Conservation (phyloP, 2,113 vertebrate species). For the Illadopsis cleaveri region DNA sequence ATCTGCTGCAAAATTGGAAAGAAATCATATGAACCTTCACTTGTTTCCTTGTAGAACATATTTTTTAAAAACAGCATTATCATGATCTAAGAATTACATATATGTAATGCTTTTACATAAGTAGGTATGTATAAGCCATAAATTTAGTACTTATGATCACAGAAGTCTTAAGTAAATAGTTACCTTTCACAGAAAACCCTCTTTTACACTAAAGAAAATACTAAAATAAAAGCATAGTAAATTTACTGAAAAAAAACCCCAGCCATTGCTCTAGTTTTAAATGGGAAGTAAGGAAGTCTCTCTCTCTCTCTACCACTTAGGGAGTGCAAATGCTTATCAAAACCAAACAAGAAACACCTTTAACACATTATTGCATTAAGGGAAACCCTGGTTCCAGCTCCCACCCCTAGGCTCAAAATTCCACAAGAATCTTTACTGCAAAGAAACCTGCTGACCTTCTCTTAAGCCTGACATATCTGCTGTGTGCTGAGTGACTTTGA, state of each 20-base stretch:
- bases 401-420: background rate
- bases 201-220: background rate
- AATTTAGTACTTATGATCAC: background rate
- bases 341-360: background rate
- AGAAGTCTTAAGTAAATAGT: background rate
- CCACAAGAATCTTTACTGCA: background rate
- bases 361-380: background rate
- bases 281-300: background rate
- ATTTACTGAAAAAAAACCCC: background rate
- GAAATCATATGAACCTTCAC: background rate
- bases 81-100: background rate
- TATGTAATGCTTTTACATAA: background rate
- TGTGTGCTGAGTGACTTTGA: background rate
- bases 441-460: constrained; percentile 10
- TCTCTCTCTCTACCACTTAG: background rate
- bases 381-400: background rate
- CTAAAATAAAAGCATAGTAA: background rate
- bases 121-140: background rate
- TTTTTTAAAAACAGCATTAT: background rate
- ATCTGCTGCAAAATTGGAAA: background rate
- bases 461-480: background rate
- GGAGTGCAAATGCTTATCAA: background rate
- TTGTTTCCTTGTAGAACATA: background rate
- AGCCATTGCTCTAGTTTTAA: background rate
- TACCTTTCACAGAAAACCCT: background rate